Evolutionary conservation across 2,113 vertebrate species (phyloP).

Genomic region (Syngnathoides biaculeatus): DNA sequence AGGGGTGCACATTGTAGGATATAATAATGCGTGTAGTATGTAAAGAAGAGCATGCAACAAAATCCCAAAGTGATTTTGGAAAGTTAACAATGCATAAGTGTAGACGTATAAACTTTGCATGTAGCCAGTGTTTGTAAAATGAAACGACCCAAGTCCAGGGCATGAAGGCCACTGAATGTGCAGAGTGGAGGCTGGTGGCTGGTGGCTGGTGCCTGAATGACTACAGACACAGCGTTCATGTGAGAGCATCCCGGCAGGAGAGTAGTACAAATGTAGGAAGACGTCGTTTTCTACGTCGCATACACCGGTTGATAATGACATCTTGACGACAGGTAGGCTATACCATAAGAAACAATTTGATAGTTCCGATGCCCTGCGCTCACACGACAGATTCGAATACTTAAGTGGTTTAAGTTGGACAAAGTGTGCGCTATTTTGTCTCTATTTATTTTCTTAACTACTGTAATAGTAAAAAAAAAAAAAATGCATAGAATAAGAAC

Average conservation of each 20-base stretch:
- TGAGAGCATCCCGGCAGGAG: not conserved
- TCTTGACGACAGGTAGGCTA: not conserved
- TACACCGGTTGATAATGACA: not conserved
- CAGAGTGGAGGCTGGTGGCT: conserved; percentile 10
- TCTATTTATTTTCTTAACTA: not conserved
- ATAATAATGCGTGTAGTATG: not conserved
- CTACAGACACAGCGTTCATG: conserved; percentile 2
- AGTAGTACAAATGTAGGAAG: not conserved
- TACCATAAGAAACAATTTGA: not conserved
- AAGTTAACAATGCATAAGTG: not conserved
- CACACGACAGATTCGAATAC: not conserved
- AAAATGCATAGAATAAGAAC: not conserved
- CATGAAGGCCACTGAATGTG: not conserved
- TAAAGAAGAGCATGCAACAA: not conserved
- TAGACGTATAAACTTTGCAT: conserved; percentile 23
- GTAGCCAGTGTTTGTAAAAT: conserved; percentile 19
- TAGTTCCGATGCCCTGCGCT: not conserved
- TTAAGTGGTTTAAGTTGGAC: not conserved
- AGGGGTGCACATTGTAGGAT: not conserved
- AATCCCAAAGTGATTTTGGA: not conserved
- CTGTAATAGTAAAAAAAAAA: too few relatives aligned
- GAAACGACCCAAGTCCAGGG: conserved; percentile 19
- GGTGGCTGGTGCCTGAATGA: not conserved
- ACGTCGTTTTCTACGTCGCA: not conserved
- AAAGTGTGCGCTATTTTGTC: not conserved